Conservation (phyloP, 2,797 vertebrate species). For the Manis crassicaudata region DNA sequence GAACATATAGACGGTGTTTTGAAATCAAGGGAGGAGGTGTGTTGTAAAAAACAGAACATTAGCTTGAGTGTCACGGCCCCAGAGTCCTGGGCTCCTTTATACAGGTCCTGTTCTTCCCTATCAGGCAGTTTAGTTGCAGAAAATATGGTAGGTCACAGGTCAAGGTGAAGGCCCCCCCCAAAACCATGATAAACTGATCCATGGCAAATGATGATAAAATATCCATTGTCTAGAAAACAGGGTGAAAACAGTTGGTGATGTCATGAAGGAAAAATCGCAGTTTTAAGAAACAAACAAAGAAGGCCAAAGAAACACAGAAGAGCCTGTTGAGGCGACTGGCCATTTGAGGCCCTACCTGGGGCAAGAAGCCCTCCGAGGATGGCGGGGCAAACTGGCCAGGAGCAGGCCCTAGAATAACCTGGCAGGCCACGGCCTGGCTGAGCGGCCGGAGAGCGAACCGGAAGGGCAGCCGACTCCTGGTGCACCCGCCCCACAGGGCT, state of each 20-base stretch:
- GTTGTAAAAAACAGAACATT: neutral
- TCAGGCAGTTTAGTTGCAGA: neutral
- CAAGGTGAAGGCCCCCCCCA: neutral
- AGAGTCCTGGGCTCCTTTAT: neutral
- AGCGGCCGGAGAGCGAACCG: neutral
- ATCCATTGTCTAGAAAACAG: neutral
- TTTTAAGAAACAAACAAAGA: neutral
- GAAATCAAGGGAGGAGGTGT: neutral
- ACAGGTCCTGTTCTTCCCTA: neutral
- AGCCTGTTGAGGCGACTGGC: neutral
- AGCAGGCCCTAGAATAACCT: neutral
- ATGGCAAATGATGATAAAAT: neutral
- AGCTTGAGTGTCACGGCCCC: fast-evolving
- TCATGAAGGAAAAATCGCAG: neutral
- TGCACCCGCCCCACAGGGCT: fast-evolving
- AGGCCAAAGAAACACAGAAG: neutral
- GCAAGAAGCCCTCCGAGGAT: neutral
- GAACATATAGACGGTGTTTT: neutral
- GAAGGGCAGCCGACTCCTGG: fast-evolving
- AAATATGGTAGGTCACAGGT: neutral
- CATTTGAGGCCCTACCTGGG: neutral
- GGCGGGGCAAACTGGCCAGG: neutral
- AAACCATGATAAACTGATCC: neutral
- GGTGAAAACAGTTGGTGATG: neutral
- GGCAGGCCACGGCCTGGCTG: neutral